These are phyloP conservation scores for Pollenia labialis DNA, from an alignment of 2,888 invertebrate species.

Conservation along the genomic window DNA sequence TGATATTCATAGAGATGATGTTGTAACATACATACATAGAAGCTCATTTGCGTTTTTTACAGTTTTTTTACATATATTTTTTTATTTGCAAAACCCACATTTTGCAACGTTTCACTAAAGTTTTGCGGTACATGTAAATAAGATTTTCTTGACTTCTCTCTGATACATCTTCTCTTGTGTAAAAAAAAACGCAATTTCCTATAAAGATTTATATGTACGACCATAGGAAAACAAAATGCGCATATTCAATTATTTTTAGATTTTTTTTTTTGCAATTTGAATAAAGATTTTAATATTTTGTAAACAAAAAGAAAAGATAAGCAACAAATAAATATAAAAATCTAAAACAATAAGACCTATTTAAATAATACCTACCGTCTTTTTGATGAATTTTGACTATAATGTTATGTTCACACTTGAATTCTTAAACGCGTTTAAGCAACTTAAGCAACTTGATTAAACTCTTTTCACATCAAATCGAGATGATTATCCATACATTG, in stretches of 20 bases:
- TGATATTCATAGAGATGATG: slow-evolving; percentile 58
- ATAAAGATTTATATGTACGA: slow-evolving; percentile 19
- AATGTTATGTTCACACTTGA: too few species aligned
- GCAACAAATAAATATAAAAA: too few species aligned
- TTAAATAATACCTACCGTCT: too few species aligned
- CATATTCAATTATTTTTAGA: slow-evolving; percentile 23
- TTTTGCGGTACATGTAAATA: slow-evolving; percentile 53
- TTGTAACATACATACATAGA: neutral
- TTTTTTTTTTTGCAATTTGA: slow-evolving; percentile 1
- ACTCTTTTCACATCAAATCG: too few species aligned
- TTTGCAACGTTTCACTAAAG: slow-evolving; percentile 33
- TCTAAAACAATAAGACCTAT: too few species aligned
- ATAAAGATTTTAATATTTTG: neutral
- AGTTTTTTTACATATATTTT: neutral
- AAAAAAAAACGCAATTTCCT: slow-evolving; percentile 39
- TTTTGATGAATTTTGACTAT: too few species aligned
- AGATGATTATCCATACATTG: too few species aligned
- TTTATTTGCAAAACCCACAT: neutral
- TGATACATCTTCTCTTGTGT: neutral
- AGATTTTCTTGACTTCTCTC: slow-evolving; percentile 5
- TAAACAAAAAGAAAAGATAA: too few species aligned
- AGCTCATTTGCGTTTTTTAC: slow-evolving; percentile 4
- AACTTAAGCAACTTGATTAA: too few species aligned
- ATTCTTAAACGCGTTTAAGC: too few species aligned
- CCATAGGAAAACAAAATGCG: slow-evolving; percentile 33